Evolutionary conservation across 2,797 vertebrate species (phyloP).

Genomic region (Menidia menidia): DNA sequence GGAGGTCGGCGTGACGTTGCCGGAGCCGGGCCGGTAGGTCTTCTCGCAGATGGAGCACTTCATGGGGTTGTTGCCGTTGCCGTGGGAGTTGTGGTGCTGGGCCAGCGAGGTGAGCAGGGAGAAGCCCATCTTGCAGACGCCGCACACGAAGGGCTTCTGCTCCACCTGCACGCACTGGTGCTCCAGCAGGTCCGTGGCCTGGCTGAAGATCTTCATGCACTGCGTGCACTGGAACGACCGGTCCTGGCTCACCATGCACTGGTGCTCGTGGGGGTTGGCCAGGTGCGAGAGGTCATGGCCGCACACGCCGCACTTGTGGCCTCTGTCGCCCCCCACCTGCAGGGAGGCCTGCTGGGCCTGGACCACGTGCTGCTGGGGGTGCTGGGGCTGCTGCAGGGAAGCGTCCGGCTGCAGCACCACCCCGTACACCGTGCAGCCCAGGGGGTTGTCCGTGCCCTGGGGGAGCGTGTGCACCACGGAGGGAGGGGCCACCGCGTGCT

Average conservation of each 20-base stretch:
- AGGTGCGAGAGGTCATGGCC: slow-evolving; percentile 94
- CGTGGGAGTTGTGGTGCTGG: slow-evolving; percentile 94
- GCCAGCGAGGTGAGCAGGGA: slow-evolving; percentile 94
- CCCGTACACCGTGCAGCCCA: slow-evolving; percentile 94
- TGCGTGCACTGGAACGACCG: slow-evolving; percentile 97
- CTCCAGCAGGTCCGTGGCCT: slow-evolving; percentile 94
- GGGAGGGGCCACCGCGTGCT: slow-evolving; percentile 88
- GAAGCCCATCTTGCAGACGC: slow-evolving; percentile 98
- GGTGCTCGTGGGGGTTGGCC: slow-evolving; percentile 94
- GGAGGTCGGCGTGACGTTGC: slow-evolving; percentile 80
- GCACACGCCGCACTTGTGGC: slow-evolving; percentile 92
- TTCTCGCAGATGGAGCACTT: slow-evolving; percentile 98
- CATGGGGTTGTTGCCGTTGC: slow-evolving; percentile 87
- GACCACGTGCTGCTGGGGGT: slow-evolving; percentile 77
- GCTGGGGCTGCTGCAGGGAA: slow-evolving; percentile 82
- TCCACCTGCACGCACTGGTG: slow-evolving; percentile 97
- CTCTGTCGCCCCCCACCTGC: slow-evolving; percentile 85
- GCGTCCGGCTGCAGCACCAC: slow-evolving; percentile 93
- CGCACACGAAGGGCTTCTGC: slow-evolving; percentile 97
- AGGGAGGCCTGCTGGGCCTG: slow-evolving; percentile 81
- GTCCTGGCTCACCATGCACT: slow-evolving; percentile 94
- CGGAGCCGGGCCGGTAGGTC: slow-evolving; percentile 89
- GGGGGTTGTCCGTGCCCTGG: slow-evolving; percentile 86
- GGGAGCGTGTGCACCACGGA: slow-evolving; percentile 92
- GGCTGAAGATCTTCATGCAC: slow-evolving; percentile 98